These are phyloP conservation scores for Eubasilissa splendida DNA, from an alignment of 2,888 invertebrate species.

Conservation along the genomic window DNA sequence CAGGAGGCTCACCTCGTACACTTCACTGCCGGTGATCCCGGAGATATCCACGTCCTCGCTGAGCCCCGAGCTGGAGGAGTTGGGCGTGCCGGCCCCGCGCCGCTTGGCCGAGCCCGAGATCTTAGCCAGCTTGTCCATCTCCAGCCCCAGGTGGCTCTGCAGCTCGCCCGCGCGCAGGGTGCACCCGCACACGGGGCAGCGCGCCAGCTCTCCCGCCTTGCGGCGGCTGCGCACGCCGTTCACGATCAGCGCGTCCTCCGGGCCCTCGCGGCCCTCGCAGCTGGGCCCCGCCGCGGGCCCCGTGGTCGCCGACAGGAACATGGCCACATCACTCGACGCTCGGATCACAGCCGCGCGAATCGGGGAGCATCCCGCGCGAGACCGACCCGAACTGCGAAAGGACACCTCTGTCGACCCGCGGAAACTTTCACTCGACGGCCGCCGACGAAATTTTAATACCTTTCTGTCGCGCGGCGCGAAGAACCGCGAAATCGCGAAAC, in stretches of 20 bases:
- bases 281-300: neutral
- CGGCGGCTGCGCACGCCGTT: constrained; percentile 74
- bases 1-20: constrained; percentile 66
- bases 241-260: constrained; percentile 68
- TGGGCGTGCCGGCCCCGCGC: constrained; percentile 58
- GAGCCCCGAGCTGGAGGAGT: constrained; percentile 63
- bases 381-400: no score
- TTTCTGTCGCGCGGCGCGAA: no score
- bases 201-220: constrained; percentile 79
- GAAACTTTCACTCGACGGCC: no score
- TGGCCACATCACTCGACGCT: no score
- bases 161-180: constrained; percentile 87
- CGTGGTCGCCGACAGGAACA: no score
- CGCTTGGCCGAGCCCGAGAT: constrained; percentile 17
- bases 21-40: constrained; percentile 69
- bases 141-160: constrained; percentile 86
- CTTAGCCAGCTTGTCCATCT: constrained; percentile 74
- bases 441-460: no score
- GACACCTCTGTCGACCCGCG: no score
- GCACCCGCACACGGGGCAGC: constrained; percentile 91
- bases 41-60: constrained; percentile 66
- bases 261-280: neutral
- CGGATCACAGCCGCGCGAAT: no score
- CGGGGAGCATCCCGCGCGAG: no score
- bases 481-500: neutral